These are phyloP conservation scores for Ceratothoa steindachneri DNA, from an alignment of 2,888 invertebrate species.

Conservation along the genomic window DNA sequence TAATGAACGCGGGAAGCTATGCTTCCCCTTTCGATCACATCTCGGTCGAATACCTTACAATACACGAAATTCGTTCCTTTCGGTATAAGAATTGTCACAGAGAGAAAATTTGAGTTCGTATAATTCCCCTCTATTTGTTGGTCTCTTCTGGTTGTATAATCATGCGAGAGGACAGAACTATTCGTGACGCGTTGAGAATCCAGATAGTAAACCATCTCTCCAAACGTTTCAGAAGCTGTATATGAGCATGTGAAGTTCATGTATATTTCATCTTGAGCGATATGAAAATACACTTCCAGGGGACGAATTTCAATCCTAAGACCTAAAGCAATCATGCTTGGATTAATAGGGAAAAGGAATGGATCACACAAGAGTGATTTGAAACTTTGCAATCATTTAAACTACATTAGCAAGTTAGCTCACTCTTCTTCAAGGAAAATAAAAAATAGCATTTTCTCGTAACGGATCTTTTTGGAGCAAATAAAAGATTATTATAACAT, in stretches of 20 bases:
- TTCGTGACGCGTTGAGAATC: not conserved
- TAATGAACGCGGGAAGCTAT: not conserved
- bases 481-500: no score
- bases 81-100: not conserved
- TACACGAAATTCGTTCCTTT: not conserved
- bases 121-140: not conserved
- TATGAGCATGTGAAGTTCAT: slow-evolving; percentile 38
- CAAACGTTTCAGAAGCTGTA: slow-evolving; percentile 26
- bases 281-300: slow-evolving; percentile 29
- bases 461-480: no score
- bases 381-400: no score
- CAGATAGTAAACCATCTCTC: not conserved
- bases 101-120: not conserved
- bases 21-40: not conserved
- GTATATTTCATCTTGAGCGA: slow-evolving; percentile 11
- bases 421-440: no score
- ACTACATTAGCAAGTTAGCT: no score
- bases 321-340: slow-evolving; percentile 33
- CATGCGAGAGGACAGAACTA: not conserved
- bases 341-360: no score
- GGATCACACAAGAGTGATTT: no score
- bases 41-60: not conserved
- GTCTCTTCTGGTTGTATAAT: not conserved
- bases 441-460: no score
- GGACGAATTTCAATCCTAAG: slow-evolving; percentile 38